A percentile compares a stretch with the other conserved stretches of the same genome.
Conservation (phyloP, 2,797 vertebrate species). For the Pseudomugil gertrudae region DNA sequence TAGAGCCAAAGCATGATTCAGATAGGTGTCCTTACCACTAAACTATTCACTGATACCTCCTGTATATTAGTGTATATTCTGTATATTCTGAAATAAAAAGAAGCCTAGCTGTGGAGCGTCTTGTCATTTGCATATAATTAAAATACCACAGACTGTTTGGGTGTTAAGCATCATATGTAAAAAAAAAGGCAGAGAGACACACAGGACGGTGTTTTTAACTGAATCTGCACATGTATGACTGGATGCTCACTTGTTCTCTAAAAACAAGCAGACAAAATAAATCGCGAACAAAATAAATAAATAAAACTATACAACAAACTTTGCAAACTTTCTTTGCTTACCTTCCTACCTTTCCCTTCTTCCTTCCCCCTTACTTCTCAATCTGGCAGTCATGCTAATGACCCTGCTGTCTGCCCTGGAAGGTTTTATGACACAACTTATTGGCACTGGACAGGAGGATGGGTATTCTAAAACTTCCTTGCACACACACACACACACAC, state of each 20-base stretch:
- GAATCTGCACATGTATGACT: slow-evolving; percentile 2
- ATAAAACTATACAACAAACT: neutral
- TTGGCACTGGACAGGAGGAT: slow-evolving; percentile 60
- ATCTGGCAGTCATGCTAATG: slow-evolving; percentile 68
- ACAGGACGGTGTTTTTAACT: slow-evolving; percentile 22
- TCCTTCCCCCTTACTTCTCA: slow-evolving; percentile 49
- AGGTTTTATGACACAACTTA: slow-evolving; percentile 68
- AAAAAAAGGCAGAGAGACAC: slow-evolving; percentile 20
- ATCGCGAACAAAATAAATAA: neutral
- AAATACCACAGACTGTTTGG: neutral
- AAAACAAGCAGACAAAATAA: slow-evolving; percentile 9
- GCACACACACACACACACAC: neutral
- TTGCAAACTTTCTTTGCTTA: slow-evolving; percentile 46
- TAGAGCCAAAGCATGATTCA: neutral
- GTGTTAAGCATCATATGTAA: neutral
- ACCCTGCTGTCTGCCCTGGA: slow-evolving; percentile 60
- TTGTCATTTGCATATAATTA: slow-evolving; percentile 3
- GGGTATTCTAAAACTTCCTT: slow-evolving; percentile 64
- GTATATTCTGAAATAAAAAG: no score
- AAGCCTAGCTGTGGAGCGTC: neutral
- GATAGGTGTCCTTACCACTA: neutral
- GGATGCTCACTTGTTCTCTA: slow-evolving; percentile 14
- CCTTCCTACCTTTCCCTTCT: slow-evolving; percentile 34
- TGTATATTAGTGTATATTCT: neutral
- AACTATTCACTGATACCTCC: neutral